Conservation (phyloP, 2,797 vertebrate species). For the Sitta carolinensis region DNA sequence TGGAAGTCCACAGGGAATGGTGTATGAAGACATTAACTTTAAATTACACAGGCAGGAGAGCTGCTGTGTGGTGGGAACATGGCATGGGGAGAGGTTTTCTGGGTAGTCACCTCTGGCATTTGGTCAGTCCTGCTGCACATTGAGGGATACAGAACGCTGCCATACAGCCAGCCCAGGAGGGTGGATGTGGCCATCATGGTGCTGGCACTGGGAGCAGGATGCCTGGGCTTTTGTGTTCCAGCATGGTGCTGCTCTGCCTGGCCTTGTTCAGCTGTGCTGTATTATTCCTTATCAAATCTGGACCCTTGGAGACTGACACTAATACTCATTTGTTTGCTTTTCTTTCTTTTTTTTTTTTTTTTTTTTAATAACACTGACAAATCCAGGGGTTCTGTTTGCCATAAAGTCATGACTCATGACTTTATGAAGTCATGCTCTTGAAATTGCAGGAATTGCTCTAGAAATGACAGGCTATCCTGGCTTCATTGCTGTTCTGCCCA, state of each 20-base stretch:
- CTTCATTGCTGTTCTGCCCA: not conserved
- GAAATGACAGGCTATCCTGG: not conserved
- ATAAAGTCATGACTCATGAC: not conserved
- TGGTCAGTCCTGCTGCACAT: accelerated
- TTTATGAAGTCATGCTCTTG: not conserved
- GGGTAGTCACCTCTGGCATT: not conserved
- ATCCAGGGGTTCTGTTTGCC: not conserved
- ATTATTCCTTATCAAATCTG: not conserved
- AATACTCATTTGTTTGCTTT: accelerated
- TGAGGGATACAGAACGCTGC: not conserved
- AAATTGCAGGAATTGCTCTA: not conserved
- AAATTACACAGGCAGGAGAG: not conserved
- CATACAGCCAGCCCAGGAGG: accelerated
- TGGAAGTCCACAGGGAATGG: not conserved
- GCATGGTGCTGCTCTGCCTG: not conserved
- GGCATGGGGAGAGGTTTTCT: accelerated
- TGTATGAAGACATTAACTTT: not conserved
- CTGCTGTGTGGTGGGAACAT: accelerated
- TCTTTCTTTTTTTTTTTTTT: not conserved
- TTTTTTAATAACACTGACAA: not conserved
- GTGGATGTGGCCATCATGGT: not conserved
- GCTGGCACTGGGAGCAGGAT: not conserved
- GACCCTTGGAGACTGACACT: not conserved
- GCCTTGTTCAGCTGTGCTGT: accelerated
- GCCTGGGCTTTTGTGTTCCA: not conserved